phyloP scores from a whole-genome alignment of 2,888 invertebrate species.

The Eudemis profundana region DNA sequence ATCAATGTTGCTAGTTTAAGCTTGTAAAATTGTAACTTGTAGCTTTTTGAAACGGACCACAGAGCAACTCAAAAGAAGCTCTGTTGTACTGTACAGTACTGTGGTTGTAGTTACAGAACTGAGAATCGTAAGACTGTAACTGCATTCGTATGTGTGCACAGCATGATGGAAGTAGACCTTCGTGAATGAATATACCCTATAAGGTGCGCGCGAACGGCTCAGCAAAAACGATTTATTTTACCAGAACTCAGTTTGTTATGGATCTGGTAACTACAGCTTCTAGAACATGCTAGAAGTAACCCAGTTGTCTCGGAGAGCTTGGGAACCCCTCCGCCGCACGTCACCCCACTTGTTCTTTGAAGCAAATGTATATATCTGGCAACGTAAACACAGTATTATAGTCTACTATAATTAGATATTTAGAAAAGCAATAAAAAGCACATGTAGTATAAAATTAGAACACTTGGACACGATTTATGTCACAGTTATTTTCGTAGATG shows the following conservation, averaged over 20 bases:
- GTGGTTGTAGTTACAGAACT: background rate
- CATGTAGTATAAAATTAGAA: constrained; percentile 3
- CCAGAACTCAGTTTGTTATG: background rate
- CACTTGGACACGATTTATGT: constrained; percentile 10
- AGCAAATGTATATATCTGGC: constrained; percentile 30
- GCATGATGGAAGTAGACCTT: too few relatives aligned
- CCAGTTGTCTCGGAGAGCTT: background rate
- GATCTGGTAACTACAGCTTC: background rate
- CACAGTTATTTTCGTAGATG: background rate
- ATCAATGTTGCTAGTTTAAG: too few relatives aligned
- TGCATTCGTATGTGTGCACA: background rate
- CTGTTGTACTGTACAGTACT: too few relatives aligned
- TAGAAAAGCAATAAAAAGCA: constrained; percentile 5
- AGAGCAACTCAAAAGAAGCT: too few relatives aligned
- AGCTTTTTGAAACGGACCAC: too few relatives aligned
- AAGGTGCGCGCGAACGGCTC: background rate
- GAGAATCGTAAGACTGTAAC: background rate
- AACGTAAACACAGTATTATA: background rate
- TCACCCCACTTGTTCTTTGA: constrained; percentile 2
- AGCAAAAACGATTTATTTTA: too few relatives aligned
- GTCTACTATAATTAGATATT: background rate
- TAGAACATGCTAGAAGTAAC: background rate
- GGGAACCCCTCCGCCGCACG: constrained; percentile 28
- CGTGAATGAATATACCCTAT: background rate
- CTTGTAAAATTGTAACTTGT: too few relatives aligned